Conservation (phyloP, 2,113 vertebrate genomes). For the Plecturocebus donacophilus region DNA sequence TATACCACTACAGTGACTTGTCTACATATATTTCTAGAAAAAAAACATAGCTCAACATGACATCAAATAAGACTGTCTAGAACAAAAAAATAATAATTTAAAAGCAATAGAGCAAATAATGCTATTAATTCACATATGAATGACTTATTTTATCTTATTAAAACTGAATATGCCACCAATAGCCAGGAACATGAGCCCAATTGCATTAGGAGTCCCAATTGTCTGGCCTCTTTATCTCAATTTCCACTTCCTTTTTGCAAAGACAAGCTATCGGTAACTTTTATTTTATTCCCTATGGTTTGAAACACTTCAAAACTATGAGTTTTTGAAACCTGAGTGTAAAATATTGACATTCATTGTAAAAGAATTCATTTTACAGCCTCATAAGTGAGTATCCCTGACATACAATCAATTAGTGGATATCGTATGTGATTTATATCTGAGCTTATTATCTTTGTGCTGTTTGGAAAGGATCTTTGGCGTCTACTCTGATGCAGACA, state of each 20-base stretch:
- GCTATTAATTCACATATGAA: conserved; percentile 44
- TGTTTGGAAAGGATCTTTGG: background rate
- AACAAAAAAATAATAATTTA: conserved; percentile 30
- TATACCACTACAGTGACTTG: background rate
- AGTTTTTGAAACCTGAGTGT: background rate
- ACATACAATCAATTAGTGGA: background rate
- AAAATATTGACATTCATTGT: background rate
- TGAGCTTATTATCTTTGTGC: background rate
- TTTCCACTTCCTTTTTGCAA: conserved; percentile 1
- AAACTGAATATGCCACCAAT: conserved; percentile 39
- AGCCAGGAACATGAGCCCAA: background rate
- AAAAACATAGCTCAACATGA: background rate
- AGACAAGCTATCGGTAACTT: conserved; percentile 30
- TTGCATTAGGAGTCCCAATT: background rate
- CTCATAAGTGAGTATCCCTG: background rate
- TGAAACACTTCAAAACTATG: background rate
- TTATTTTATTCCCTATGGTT: background rate
- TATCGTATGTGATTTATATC: background rate
- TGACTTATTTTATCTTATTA: conserved; percentile 55
- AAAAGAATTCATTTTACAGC: conserved; percentile 17
- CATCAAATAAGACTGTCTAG: background rate
- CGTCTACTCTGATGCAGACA: background rate
- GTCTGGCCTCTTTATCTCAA: background rate
- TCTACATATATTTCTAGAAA: background rate
- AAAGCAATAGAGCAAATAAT: conserved; percentile 44